These are phyloP conservation scores for Laspeyria flexula DNA, from an alignment of 2,888 invertebrate genomes.

Conservation along the genomic window DNA sequence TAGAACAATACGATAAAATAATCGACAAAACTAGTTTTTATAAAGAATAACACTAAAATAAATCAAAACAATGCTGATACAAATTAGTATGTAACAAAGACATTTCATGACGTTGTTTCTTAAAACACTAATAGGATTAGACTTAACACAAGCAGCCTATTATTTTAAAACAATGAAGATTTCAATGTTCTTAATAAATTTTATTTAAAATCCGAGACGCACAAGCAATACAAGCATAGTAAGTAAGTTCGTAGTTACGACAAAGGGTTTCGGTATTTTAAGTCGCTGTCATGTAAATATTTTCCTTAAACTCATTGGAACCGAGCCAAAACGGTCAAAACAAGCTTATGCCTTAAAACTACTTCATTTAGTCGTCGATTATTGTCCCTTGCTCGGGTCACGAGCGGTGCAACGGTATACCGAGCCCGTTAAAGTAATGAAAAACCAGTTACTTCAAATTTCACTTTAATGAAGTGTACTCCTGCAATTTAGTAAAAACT, in stretches of 20 bases:
- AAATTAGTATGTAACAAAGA: conserved; percentile 12
- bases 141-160: conserved; percentile 11
- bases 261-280: conserved; percentile 55
- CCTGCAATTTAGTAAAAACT: conserved; percentile 16
- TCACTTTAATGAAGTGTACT: conserved; percentile 31
- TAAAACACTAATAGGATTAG: conserved; percentile 15
- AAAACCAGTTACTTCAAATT: conserved; percentile 29
- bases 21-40: conserved; percentile 19
- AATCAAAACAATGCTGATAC: conserved; percentile 6
- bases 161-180: conserved; percentile 3
- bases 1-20: too few relatives aligned
- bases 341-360: conserved; percentile 42
- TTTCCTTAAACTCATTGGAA: conserved; percentile 62
- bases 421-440: conserved; percentile 40
- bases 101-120: conserved; percentile 16
- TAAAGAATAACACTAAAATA: conserved; percentile 14
- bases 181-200: not conserved
- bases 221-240: conserved; percentile 45
- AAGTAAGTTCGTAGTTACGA: conserved; percentile 48
- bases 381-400: conserved; percentile 25
- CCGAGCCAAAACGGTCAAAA: conserved; percentile 53
- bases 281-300: conserved; percentile 58
- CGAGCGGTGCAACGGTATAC: conserved; percentile 31
- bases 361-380: conserved; percentile 39
- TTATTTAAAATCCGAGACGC: conserved; percentile 49